These are phyloP conservation scores for Triops cancriformis DNA, from an alignment of 1,140 invertebrate species.

Conservation along the genomic window DNA sequence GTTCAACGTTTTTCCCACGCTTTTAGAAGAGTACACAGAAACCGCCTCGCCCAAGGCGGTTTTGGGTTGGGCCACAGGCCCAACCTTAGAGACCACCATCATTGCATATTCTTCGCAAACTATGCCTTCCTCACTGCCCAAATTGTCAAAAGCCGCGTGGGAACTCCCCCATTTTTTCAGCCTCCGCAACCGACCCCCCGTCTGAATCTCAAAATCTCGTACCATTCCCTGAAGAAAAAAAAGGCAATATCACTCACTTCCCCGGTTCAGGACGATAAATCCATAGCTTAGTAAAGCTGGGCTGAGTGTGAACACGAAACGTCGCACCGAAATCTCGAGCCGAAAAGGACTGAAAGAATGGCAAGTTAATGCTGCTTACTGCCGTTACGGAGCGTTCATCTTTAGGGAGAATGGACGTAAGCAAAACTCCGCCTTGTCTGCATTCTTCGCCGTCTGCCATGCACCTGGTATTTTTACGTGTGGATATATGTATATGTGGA, in stretches of 20 bases:
- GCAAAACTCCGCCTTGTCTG: slow-evolving; percentile 12
- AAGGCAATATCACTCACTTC: too few species aligned
- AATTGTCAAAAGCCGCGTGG: background rate
- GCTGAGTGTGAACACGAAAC: too few species aligned
- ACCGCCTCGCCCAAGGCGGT: slow-evolving; percentile 1
- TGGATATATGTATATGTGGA: background rate
- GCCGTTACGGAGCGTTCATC: background rate
- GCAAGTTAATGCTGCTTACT: background rate
- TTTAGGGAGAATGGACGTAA: background rate
- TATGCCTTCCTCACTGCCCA: background rate
- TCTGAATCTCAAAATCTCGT: background rate
- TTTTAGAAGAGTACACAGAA: background rate
- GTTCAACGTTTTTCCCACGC: slow-evolving; percentile 12
- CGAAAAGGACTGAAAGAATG: too few species aligned
- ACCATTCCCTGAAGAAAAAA: too few species aligned
- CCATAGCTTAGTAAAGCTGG: too few species aligned
- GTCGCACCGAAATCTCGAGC: too few species aligned
- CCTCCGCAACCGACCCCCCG: background rate
- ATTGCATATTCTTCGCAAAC: slow-evolving; percentile 11
- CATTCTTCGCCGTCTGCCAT: slow-evolving; percentile 12
- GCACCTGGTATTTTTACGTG: slow-evolving; percentile 13
- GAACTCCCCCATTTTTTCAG: background rate
- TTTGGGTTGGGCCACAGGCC: background rate
- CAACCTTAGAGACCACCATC: slow-evolving; percentile 7
- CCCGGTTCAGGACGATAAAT: too few species aligned